These are phyloP conservation scores for Leptonema lineaticorne DNA, from an alignment of 1,140 invertebrate genomes.

Conservation along the genomic window DNA sequence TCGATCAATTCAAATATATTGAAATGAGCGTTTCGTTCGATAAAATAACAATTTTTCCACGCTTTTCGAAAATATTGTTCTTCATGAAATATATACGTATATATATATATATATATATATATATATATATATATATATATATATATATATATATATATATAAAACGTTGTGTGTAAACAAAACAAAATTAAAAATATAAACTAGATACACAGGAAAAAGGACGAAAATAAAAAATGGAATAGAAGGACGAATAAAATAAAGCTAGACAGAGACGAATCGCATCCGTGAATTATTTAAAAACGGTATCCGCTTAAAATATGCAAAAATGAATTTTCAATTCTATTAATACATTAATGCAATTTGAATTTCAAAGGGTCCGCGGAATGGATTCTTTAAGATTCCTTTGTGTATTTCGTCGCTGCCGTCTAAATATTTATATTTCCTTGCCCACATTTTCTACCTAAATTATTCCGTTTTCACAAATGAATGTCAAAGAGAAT, in stretches of 20 bases:
- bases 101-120: too few relatives aligned
- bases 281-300: conserved; percentile 18
- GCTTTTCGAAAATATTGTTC: too few relatives aligned
- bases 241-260: background rate
- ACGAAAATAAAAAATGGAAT: background rate
- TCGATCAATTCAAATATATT: too few relatives aligned
- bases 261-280: background rate
- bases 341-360: conserved; percentile 32
- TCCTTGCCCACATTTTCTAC: conserved; percentile 35
- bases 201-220: too few relatives aligned
- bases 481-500: conserved; percentile 27
- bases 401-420: conserved; percentile 28
- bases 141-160: too few relatives aligned
- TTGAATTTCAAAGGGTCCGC: conserved; percentile 29
- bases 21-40: too few relatives aligned
- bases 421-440: conserved; percentile 40
- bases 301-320: conserved; percentile 18
- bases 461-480: conserved; percentile 37
- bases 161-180: too few relatives aligned
- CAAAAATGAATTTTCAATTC: conserved; percentile 31
- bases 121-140: too few relatives aligned
- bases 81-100: too few relatives aligned
- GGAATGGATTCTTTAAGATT: conserved; percentile 35
- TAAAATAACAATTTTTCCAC: too few relatives aligned
- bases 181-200: too few relatives aligned